phyloP scores from a whole-genome alignment of 2,797 vertebrate species.

The Morelia viridis region DNA sequence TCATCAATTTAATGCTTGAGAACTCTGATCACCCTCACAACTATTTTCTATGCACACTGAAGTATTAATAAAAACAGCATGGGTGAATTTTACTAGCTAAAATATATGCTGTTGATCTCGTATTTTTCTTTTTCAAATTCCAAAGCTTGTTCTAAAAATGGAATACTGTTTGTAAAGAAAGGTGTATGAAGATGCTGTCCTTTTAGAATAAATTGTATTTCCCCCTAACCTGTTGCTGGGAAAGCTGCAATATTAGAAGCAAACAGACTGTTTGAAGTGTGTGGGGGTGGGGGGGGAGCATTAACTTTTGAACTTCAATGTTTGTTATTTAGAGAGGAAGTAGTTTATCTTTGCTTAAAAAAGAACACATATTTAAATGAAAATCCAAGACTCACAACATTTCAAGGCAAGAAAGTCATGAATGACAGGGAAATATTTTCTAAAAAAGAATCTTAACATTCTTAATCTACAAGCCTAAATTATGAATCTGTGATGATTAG shows the following conservation, averaged over 20 bases:
- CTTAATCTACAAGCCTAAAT: background rate
- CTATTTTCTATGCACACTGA: constrained; percentile 6
- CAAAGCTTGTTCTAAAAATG: constrained; percentile 7
- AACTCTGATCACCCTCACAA: rapidly evolving
- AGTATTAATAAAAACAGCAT: constrained; percentile 34
- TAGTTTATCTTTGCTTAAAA: background rate
- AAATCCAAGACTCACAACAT: background rate
- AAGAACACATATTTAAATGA: background rate
- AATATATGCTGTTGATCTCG: constrained; percentile 27
- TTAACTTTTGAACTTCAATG: background rate
- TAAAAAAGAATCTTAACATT: background rate
- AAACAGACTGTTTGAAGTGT: background rate
- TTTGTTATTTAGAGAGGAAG: background rate
- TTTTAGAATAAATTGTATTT: constrained; percentile 16
- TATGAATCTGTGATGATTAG: background rate
- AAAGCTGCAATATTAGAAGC: background rate
- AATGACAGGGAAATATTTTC: background rate
- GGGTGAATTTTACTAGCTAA: constrained; percentile 24
- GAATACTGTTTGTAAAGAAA: constrained; percentile 40
- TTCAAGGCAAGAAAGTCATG: background rate
- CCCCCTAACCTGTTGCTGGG: constrained; percentile 11
- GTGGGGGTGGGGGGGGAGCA: background rate
- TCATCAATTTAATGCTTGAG: background rate
- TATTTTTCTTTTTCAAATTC: constrained; percentile 39
- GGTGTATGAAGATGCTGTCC: constrained; percentile 24